Base-by-base conservation (phyloP, 2,113 vertebrate species). In the Seriola rivoliana region DNA sequence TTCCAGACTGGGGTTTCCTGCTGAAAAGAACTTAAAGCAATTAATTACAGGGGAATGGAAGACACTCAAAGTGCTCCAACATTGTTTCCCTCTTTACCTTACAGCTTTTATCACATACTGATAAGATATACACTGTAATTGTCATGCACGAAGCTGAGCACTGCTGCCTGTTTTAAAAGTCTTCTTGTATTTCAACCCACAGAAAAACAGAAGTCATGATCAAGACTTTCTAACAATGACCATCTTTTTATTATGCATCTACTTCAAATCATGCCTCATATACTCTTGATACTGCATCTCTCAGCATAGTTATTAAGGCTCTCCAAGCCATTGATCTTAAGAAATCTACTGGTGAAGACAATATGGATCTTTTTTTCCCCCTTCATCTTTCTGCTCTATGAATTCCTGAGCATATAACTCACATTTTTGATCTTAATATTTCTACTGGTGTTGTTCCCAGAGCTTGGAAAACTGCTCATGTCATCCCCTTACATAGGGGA, bases 1-100 rank as follows among this genome's bases (percentile, higher is more conserved):
- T 85, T 92, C 80, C 88, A 91, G 90, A 89, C 89, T 72, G 93
- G 94, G 93, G 90, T 95, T 95, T 94, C 93, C 95, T 93, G 90
- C 90, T 85, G 86, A 81, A 90, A 83, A 84, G 78, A 89, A 86
- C 78, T 85, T 78, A 71, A 84, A 87, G 87, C 78, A 86, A 89
- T 92, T 93, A 88, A 90, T 93, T 92, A 87, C 42, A 77, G 67
- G 78, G 86, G 82, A 85, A 85, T 68, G 77, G 58, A 70, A 81
- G 70, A 67, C 86, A 65, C 80, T 69, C 71, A 66, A 59, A 70
- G 73, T 25, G 23, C 79, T 68, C 16, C 36, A 16, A 16, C 63
- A 57, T 23, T 38, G 14, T 50, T 60, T 85, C 71, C 65, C 52
- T 78, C 34, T 76, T 81, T 69, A 81, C 60, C 66, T 78, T 68